Evolutionary conservation across 2,888 invertebrate genomes (phyloP), one percentile per base, ranked within the genome.

Genomic region (Ypsolopha scabrella): DNA sequence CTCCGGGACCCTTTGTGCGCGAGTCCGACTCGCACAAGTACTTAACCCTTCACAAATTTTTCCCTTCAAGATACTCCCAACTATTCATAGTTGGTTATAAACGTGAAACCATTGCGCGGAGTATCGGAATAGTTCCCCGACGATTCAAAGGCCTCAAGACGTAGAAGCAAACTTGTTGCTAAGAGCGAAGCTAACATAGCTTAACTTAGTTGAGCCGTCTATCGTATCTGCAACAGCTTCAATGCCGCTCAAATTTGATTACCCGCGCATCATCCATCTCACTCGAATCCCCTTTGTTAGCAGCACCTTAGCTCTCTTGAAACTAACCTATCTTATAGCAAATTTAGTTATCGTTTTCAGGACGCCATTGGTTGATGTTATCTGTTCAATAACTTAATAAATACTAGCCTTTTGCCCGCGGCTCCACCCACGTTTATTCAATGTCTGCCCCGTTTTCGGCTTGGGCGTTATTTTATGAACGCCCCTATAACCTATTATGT

Each of bases 151-250:
- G 79, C 75, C 81, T 81, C 78, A 77, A 82, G 81, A 80, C 71
- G 76, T 68, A 66, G 66, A 67, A 72, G 51, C 76, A 75, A 85
- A 85, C 85, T 86, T 86, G 85, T 86, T 85, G 82, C 67, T 72
- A 67, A 72, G 70, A 76, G 82, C 79, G 76, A 76, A 75, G 69
- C 72, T 70, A 70, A 72, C 80, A 79, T 83, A 79, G 67, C 80
- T 78, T 81, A 82, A 85, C 81, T 82, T 74, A 82, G 83, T 85
- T 83, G 82, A 72, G 68, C 72, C 71, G 71, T 74, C 74, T 68
- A 74, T 50, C 35, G 35, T 11, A 36, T 75, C 75, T 73, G 78
- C 67, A 71, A 75, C 75, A 73, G 75, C 76, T 77, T 69, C 74
- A 69, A 63, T 73, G 75, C 73, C 71, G 76, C 73, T 68, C 73